Conservation (phyloP, 1,140 invertebrate species). For the Bradynema listronoti region DNA sequence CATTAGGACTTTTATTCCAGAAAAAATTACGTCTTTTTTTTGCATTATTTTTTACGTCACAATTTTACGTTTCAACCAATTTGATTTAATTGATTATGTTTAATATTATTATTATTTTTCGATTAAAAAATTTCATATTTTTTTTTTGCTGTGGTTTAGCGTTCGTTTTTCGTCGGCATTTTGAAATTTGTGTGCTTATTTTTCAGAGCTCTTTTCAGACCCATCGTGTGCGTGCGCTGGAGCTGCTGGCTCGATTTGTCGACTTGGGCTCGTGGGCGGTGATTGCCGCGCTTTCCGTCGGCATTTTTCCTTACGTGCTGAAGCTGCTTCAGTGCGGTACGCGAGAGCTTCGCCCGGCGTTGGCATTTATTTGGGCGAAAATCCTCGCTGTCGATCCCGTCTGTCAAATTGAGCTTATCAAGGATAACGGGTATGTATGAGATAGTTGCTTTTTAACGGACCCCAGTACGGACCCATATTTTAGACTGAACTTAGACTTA, state of each 20-base stretch:
- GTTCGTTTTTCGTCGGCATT: no score
- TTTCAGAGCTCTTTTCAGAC: constrained; percentile 24
- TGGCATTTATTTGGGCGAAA: constrained; percentile 98
- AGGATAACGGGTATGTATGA: constrained; percentile 67
- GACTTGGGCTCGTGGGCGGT: constrained; percentile 95
- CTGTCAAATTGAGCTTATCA: constrained; percentile 87
- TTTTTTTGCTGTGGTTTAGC: no score
- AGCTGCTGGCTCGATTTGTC: constrained; percentile 86
- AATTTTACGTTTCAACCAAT: no score
- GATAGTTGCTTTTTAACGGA: no score
- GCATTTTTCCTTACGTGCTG: constrained; percentile 96
- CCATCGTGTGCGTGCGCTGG: constrained; percentile 84
- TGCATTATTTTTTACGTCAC: no score
- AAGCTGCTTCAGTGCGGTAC: constrained; percentile 83
- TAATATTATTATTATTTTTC: no score
- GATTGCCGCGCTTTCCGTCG: constrained; percentile 82
- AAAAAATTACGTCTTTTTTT: no score
- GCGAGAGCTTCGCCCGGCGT: constrained; percentile 77
- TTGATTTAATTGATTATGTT: no score
- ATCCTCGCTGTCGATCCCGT: constrained; percentile 81
- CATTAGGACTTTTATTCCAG: no score
- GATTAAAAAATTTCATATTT: no score
- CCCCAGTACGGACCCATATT: no score
- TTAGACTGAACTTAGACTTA: no score
- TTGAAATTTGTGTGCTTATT: constrained; percentile 12